Evolutionary conservation across 1,140 invertebrate species (phyloP), one percentile per base, ranked within the genome.

Genomic region (Condylostylus longicornis): DNA sequence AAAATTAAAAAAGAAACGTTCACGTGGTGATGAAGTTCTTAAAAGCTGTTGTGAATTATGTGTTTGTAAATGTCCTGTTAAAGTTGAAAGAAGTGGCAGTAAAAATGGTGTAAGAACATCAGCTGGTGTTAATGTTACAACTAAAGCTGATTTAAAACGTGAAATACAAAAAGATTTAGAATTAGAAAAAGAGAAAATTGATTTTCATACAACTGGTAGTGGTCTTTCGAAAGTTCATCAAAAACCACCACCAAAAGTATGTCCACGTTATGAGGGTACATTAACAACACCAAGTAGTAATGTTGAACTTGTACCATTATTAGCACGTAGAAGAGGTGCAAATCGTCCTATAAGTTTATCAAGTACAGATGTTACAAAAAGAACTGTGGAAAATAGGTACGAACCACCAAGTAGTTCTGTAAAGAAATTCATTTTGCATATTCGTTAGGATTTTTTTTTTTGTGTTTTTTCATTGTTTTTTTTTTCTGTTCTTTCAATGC

Each of bases 231-330:
- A 5, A 17, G 41, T 13, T 49, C 45, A 35, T 50, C 34, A 48
- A 30, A 29, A 41, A 0, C 46, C 54, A 4, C 40, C 40, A 15
- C 40, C 36, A 17, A 33, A 15, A 18, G 10, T 17, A n/a, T 23
- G 18, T 29, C 37, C 22, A 10, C 7, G 7, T n/a, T 25, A 41
- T 35, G 28, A 42, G 40, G 7, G 33, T 23, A 5, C 39, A 34
- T 41, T n/a, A n/a, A n/a, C n/a, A n/a, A n/a, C n/a, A n/a, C n/a
- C n/a, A n/a, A 71, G 59, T 17, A 70, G 69, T 7, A 73, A 72
- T 23, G 67, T 75, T 30, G 74, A 76, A 58, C 58, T 76, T 47
- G 73, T 74, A 31, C 71, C 72, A 8, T 47, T 76, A 22, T 53
- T 77, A 40, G 71, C 70, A 8, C 64, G 64, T 36, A 53, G 69